A percentile compares a stretch with the other conserved stretches of the same genome.
These are phyloP conservation scores for Lophotis ruficrista DNA, from an alignment of 2,113 vertebrate species.

Conservation along the genomic window DNA sequence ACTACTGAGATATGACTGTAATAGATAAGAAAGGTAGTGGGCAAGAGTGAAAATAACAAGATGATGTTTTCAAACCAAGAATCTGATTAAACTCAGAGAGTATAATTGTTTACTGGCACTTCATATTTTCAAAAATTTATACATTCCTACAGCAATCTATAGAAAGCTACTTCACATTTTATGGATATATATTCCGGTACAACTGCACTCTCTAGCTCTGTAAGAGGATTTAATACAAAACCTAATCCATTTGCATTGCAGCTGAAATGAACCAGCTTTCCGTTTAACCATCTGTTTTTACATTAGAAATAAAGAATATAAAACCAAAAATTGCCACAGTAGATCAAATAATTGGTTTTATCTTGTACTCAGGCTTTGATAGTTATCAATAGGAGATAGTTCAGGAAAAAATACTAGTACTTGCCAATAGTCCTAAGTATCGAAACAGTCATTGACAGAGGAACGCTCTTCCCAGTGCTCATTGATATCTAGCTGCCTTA, in stretches of 20 bases:
- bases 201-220: not conserved
- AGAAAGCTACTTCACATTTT: not conserved
- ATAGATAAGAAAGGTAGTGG: not conserved
- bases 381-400: not conserved
- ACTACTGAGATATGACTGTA: not conserved
- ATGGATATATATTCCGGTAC: not conserved
- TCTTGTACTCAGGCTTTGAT: not conserved
- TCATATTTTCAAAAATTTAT: not conserved
- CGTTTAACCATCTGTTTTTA: not conserved
- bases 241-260: not conserved
- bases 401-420: not conserved
- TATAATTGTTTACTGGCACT: not conserved
- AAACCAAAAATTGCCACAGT: not conserved
- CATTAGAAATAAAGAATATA: not conserved
- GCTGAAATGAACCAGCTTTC: not conserved
- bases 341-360: not conserved
- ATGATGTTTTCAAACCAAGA: not conserved
- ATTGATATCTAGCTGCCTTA: not conserved
- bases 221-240: constrained; percentile 12
- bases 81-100: not conserved
- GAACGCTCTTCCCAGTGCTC: not conserved
- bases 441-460: not conserved
- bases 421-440: not conserved
- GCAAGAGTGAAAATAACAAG: not conserved
- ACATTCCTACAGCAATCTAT: not conserved